Evolutionary conservation across 2,113 vertebrate species (phyloP).

Genomic region (Vicugna pacos): DNA sequence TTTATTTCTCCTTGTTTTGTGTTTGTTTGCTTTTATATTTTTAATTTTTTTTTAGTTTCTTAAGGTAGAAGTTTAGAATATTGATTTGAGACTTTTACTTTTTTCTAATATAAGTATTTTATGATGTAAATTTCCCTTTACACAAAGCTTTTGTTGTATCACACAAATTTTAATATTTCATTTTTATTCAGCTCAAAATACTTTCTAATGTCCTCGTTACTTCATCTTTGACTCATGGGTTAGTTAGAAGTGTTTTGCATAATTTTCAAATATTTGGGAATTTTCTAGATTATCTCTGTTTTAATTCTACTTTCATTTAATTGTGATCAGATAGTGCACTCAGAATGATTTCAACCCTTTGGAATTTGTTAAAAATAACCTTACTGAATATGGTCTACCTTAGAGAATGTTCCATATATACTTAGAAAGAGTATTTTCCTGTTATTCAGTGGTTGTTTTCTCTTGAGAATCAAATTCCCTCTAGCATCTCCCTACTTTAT

Average conservation of each 20-base stretch:
- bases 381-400: background rate
- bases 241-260: background rate
- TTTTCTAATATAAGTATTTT: constrained; percentile 11
- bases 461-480: too few relatives aligned
- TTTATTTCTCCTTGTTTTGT: background rate
- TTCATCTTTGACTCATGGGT: background rate
- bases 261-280: constrained; percentile 18
- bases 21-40: constrained; percentile 1
- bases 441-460: background rate
- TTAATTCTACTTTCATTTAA: background rate
- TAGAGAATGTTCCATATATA: background rate
- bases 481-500: too few relatives aligned
- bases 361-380: constrained; percentile 4
- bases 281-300: background rate
- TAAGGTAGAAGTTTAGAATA: background rate
- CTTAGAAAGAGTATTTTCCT: background rate
- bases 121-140: background rate
- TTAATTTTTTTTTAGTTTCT: background rate
- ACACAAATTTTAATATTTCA: background rate
- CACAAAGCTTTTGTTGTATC: background rate
- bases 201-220: background rate
- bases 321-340: background rate
- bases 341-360: background rate
- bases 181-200: constrained; percentile 23
- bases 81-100: background rate